Conservation (phyloP, 2,888 invertebrate species). For the Calameuta idolon region DNA sequence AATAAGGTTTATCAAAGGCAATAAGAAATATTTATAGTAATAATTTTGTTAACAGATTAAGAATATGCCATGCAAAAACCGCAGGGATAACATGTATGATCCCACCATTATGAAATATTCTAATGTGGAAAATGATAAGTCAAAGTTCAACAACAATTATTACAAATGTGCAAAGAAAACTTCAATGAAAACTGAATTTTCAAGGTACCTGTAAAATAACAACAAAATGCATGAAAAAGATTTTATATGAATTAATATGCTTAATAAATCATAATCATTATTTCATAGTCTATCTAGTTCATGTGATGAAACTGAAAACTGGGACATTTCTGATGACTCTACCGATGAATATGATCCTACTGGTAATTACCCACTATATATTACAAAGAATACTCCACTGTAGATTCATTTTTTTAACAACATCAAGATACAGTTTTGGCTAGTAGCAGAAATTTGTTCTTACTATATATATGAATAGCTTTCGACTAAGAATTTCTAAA, state of each 20-base stretch:
- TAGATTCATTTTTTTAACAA: too few relatives aligned
- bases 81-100: constrained; percentile 20
- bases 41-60: background rate
- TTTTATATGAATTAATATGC: background rate
- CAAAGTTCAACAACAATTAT: background rate
- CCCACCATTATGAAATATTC: too few relatives aligned
- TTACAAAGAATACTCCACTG: background rate
- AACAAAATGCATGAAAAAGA: background rate
- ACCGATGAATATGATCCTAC: constrained; percentile 46
- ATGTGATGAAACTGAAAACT: constrained; percentile 33
- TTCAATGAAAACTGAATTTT: background rate
- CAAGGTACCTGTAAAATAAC: background rate
- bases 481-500: background rate
- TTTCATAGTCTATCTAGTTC: background rate
- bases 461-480: too few relatives aligned
- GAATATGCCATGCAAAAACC: constrained; percentile 28
- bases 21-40: background rate
- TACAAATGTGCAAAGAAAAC: background rate
- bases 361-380: constrained; percentile 29
- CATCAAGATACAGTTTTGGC: too few relatives aligned
- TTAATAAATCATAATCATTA: background rate
- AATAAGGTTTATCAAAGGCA: too few relatives aligned
- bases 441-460: too few relatives aligned
- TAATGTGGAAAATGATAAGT: background rate
- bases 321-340: constrained; percentile 50